A percentile compares a stretch with the other conserved stretches of the same genome.
phyloP scores from a whole-genome alignment of 1,140 invertebrate species.

The Metaphire vulgaris region DNA sequence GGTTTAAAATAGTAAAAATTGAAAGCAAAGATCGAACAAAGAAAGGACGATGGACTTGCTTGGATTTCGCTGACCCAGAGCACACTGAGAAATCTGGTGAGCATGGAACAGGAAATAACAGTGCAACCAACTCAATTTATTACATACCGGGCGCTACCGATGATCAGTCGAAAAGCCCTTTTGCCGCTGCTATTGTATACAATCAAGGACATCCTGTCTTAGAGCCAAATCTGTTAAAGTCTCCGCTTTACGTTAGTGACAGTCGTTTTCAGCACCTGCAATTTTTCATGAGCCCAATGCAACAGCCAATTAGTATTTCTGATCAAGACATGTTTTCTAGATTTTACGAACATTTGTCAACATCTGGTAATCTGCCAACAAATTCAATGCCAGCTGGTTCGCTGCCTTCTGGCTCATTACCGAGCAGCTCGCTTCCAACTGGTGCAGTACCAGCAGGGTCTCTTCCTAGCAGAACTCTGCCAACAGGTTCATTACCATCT shows the following conservation, averaged over 20 bases:
- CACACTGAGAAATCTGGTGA: neutral
- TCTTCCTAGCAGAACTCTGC: neutral
- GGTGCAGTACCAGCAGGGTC: neutral
- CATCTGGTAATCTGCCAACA: neutral
- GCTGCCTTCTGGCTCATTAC: neutral
- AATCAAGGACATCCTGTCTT: constrained; percentile 14
- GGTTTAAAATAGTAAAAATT: constrained; percentile 24
- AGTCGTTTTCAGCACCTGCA: neutral
- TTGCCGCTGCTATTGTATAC: constrained; percentile 14
- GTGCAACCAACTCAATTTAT: constrained; percentile 12
- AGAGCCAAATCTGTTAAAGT: neutral
- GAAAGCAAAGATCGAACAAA: constrained; percentile 19
- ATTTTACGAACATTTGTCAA: neutral
- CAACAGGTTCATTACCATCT: neutral
- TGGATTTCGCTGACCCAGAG: constrained; percentile 5
- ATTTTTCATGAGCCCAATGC: neutral
- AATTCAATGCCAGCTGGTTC: neutral
- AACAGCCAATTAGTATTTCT: neutral
- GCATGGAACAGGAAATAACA: neutral
- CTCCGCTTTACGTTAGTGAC: neutral
- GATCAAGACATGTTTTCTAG: neutral
- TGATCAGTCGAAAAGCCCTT: constrained; percentile 3
- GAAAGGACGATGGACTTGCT: constrained; percentile 15
- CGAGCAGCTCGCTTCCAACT: neutral
- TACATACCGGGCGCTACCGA: constrained; percentile 14